Conservation (phyloP, 2,888 invertebrate genomes). For the Ormyrus rosae region DNA sequence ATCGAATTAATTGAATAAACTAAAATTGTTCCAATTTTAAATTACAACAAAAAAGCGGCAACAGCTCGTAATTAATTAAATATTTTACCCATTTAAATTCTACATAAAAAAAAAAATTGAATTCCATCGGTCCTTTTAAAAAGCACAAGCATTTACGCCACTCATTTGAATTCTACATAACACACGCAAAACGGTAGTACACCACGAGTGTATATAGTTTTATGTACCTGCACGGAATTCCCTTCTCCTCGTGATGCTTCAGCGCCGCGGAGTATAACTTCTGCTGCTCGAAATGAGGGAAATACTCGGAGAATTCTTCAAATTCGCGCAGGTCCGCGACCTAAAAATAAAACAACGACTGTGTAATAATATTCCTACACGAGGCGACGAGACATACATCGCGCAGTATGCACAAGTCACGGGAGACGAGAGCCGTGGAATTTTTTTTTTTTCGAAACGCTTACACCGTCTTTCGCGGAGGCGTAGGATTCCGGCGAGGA, state of each 20-base stretch:
- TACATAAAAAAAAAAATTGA: neutral
- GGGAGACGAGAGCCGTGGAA: too few species aligned
- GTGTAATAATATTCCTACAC: neutral
- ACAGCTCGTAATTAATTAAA: too few species aligned
- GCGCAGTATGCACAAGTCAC: too few species aligned
- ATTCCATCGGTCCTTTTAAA: neutral
- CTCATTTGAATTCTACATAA: too few species aligned
- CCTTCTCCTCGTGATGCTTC: slow-evolving; percentile 86
- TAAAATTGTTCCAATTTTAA: too few species aligned
- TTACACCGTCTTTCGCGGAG: slow-evolving; percentile 93
- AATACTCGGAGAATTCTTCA: slow-evolving; percentile 87
- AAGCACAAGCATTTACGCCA: too few species aligned
- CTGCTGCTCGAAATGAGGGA: slow-evolving; percentile 87
- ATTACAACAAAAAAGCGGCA: too few species aligned
- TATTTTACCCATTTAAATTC: too few species aligned
- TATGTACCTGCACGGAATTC: slow-evolving; percentile 82
- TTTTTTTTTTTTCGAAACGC: slow-evolving; percentile 37
- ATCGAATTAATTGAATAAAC: too few species aligned
- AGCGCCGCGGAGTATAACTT: slow-evolving; percentile 91
- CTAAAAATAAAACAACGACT: slow-evolving; percentile 73
- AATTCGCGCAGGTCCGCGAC: slow-evolving; percentile 92
- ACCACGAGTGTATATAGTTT: too few species aligned
- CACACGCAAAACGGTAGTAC: too few species aligned
- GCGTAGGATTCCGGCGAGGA: slow-evolving; percentile 97
- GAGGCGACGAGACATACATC: neutral